Conservation (phyloP, 2,113 vertebrate species). For the Larimichthys polyactis region DNA sequence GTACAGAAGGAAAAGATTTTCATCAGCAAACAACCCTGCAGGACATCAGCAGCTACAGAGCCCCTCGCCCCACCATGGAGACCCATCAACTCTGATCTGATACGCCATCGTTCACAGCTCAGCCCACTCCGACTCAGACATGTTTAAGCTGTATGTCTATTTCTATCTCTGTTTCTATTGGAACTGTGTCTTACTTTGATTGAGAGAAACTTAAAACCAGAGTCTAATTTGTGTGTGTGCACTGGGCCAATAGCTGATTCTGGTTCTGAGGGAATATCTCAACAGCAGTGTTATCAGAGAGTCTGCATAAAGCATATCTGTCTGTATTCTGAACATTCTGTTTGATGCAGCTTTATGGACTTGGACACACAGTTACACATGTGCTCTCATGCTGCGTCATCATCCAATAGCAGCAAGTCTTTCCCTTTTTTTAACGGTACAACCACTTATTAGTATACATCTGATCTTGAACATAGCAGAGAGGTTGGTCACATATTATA, state of each 20-base stretch:
- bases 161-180: neutral
- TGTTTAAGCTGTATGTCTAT: neutral
- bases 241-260: neutral
- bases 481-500: neutral
- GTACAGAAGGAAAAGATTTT: neutral
- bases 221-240: neutral
- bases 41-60: too few relatives aligned
- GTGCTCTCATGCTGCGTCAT: neutral
- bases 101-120: neutral
- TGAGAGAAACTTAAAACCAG: neutral
- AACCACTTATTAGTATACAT: neutral
- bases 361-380: neutral
- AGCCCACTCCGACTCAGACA: neutral
- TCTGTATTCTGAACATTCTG: conserved; percentile 5
- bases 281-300: conserved; percentile 1
- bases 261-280: conserved; percentile 4
- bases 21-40: too few relatives aligned
- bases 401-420: neutral
- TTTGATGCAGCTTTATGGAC: conserved; percentile 20
- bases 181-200: neutral
- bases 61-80: too few relatives aligned
- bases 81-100: neutral
- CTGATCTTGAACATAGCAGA: neutral
- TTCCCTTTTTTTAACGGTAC: neutral
- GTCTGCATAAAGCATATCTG: neutral